Base-by-base conservation (phyloP, 2,888 invertebrate genomes). In the Chesias legatella region DNA sequence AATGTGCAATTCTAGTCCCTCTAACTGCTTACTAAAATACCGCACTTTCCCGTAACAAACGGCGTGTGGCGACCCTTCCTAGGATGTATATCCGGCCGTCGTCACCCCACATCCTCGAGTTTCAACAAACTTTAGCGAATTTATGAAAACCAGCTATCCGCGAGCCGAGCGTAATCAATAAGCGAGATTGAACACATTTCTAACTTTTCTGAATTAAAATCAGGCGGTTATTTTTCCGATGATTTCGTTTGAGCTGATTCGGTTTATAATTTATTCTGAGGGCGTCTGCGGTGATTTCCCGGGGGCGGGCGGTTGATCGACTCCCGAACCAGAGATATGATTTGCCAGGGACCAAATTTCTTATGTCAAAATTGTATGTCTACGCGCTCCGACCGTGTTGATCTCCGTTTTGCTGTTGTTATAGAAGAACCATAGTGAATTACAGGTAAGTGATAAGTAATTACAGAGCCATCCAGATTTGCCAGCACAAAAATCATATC, bases 201-300 rank as follows among this genome's bases (percentile, higher is more conserved):
- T 33, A 36, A 45, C 45, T 45, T 36, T 9, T n/a, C 22, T 20
- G 33, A 29, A 36, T 43, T 34, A 23, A 28, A 21, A 31, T 32
- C 22, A 10, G 25, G 39, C 35, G 32, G 32, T 44, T 36, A 37
- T 45, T 40, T 45, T 37, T 41, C 28, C 39, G 39, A 35, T 39
- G 27, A 39, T 35, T 39, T 33, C 31, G 17, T 31, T 28, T 35
- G 32, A 29, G 9, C 10, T 22, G 30, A 17, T 27, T 11, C 17
- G 30, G 24, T 48, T 41, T 33, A 44, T 53, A 56, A 56, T 52
- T 48, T 56, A 53, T 56, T 53, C 48, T 43, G 40, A 27, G 44
- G 40, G 43, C 38, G 46, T 37, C 37, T 36, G 42, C 45, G 38
- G 40, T 46, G 53, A 56, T 57, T 59, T 56, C 57, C 57, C 58